These are phyloP conservation scores for Athrips mouffetella DNA, from an alignment of 2,888 invertebrate species.

Conservation along the genomic window DNA sequence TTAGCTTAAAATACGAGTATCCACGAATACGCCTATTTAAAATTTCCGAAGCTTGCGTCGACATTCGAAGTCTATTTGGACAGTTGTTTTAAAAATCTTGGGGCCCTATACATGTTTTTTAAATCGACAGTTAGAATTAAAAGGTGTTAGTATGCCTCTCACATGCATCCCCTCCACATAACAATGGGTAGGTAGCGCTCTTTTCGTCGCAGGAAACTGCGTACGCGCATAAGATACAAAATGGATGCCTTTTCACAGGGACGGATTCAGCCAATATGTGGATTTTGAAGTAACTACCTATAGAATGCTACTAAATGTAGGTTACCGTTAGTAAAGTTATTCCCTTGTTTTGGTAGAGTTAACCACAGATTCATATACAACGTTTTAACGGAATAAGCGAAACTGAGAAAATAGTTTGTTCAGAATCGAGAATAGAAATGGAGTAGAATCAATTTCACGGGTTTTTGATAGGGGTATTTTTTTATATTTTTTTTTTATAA, in stretches of 20 bases:
- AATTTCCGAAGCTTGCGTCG: background rate
- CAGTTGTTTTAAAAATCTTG: conserved; percentile 24
- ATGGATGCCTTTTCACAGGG: conserved; percentile 30
- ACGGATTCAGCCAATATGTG: background rate
- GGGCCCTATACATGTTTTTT: conserved; percentile 45
- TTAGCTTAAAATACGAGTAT: background rate
- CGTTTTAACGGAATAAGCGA: too few relatives aligned
- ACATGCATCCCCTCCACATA: conserved; percentile 65
- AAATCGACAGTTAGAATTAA: conserved; percentile 50
- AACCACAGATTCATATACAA: too few relatives aligned
- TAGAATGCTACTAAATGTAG: background rate
- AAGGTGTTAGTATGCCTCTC: conserved; percentile 53
- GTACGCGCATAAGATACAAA: conserved; percentile 68
- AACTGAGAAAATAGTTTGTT: too few relatives aligned
- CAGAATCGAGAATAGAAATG: too few relatives aligned
- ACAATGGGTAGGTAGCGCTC: conserved; percentile 72
- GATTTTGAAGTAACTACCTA: background rate
- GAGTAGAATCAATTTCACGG: too few relatives aligned
- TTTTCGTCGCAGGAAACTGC: conserved; percentile 69
- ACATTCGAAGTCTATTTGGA: conserved; percentile 18
- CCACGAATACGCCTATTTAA: background rate
- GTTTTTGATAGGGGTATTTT: too few relatives aligned
- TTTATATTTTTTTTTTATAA: too few relatives aligned
- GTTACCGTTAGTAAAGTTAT: background rate
- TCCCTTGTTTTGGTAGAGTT: too few relatives aligned